A percentile compares a stretch with the other conserved stretches of the same genome.
Evolutionary conservation across 1,140 invertebrate genomes (phyloP).

Genomic region (Drosophila repletoides): DNA sequence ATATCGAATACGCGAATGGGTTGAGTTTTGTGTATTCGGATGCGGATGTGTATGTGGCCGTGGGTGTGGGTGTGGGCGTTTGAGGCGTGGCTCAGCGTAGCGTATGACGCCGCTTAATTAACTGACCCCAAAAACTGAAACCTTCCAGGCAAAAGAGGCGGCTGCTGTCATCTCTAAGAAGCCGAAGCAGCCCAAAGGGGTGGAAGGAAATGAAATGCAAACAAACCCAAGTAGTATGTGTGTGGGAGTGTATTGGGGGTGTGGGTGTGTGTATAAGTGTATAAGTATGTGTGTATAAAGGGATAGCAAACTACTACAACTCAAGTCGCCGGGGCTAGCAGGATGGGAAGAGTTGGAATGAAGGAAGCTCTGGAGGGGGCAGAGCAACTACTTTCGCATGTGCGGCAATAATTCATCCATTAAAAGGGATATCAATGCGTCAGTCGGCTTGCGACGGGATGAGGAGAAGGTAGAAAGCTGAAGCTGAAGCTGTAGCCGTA

Average conservation of each 20-base stretch:
- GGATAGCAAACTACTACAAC: constrained; percentile 62
- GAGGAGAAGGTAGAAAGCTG: constrained; percentile 17
- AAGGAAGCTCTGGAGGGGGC: background rate
- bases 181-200: background rate
- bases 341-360: background rate
- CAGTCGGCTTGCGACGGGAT: constrained; percentile 32
- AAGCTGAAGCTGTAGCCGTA: constrained; percentile 35
- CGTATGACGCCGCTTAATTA: constrained; percentile 63
- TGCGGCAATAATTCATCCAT: constrained; percentile 82
- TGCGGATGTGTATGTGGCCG: too few species aligned
- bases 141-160: constrained; percentile 37
- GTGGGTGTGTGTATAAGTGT: background rate
- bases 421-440: constrained; percentile 82
- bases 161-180: constrained; percentile 47
- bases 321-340: constrained; percentile 30
- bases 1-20: constrained; percentile 37
- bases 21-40: too few species aligned
- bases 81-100: background rate
- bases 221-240: constrained; percentile 67
- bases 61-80: constrained; percentile 11
- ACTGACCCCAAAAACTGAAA: constrained; percentile 58
- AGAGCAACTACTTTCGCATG: constrained; percentile 81
- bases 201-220: constrained; percentile 80
- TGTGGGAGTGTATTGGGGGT: constrained; percentile 15
- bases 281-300: constrained; percentile 38